phyloP scores from a whole-genome alignment of 2,797 vertebrate species.

The Todus mexicanus region DNA sequence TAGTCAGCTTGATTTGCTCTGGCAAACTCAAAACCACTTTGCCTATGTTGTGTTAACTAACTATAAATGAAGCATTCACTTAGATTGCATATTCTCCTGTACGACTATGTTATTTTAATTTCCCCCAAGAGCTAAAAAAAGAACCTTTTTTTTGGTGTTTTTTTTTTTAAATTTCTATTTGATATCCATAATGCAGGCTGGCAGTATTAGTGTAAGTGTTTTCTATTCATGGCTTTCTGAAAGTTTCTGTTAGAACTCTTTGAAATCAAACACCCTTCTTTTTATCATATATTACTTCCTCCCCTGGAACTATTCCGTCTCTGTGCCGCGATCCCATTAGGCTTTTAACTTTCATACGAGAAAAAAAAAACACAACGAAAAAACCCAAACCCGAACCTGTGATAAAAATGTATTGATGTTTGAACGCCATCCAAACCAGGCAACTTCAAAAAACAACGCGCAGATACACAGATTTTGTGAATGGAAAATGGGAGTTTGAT shows the following conservation, averaged over 20 bases:
- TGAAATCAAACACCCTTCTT: constrained; percentile 72
- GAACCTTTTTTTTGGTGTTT: background rate
- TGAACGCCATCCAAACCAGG: constrained; percentile 63
- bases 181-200: constrained; percentile 51
- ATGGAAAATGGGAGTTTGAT: background rate
- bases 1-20: constrained; percentile 13
- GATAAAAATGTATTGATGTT: constrained; percentile 71
- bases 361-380: background rate
- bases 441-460: constrained; percentile 6
- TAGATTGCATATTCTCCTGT: background rate
- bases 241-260: constrained; percentile 61
- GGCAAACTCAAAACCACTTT: constrained; percentile 5
- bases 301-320: constrained; percentile 56
- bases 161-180: background rate
- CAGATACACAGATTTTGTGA: background rate
- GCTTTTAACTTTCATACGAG: constrained; percentile 63
- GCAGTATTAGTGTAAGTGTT: constrained; percentile 27
- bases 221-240: constrained; percentile 39
- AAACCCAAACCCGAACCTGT: background rate
- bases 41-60: background rate
- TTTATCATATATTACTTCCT: constrained; percentile 74
- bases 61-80: constrained; percentile 2
- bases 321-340: constrained; percentile 63
- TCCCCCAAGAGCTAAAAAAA: constrained; percentile 53
- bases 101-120: constrained; percentile 50